Conservation (phyloP, 2,797 vertebrate genomes). For the Ataeniobius toweri region DNA sequence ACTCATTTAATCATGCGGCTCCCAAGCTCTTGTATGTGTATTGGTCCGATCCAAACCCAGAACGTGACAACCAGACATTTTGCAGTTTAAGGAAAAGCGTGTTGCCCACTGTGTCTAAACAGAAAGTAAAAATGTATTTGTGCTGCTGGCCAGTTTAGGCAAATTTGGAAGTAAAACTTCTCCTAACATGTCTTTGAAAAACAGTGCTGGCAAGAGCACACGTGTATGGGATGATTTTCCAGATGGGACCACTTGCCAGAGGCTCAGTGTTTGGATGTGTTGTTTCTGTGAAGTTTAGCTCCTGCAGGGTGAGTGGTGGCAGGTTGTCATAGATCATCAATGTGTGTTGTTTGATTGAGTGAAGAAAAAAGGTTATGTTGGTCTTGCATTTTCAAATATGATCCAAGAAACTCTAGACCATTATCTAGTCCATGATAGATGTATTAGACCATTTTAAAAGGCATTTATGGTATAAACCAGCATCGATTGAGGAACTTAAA, state of each 20-base stretch:
- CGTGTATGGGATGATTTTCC: conserved; percentile 29
- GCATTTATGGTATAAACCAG: neutral
- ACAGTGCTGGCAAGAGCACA: conserved; percentile 11
- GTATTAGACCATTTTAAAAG: neutral
- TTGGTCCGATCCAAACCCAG: no score
- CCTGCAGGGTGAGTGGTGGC: conserved; percentile 33
- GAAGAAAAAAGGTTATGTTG: neutral
- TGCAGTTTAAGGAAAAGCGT: neutral
- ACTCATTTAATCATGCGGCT: no score
- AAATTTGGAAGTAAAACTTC: conserved; percentile 28
- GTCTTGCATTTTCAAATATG: neutral
- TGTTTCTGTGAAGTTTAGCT: conserved; percentile 47
- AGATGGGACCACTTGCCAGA: conserved; percentile 60
- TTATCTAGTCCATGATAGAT: neutral
- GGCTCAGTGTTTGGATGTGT: conserved; percentile 33
- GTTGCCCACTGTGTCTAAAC: neutral
- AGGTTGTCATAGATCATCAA: conserved; percentile 43
- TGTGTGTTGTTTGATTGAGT: conserved; percentile 10
- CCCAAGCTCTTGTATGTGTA: no score
- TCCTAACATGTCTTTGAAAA: conserved; percentile 17
- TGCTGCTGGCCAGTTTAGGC: no score
- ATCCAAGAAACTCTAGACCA: neutral
- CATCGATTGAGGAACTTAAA: neutral
- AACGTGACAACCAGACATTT: neutral
- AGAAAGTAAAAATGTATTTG: no score